Conservation (phyloP, 2,888 invertebrate genomes). For the Leucozona laternaria region DNA sequence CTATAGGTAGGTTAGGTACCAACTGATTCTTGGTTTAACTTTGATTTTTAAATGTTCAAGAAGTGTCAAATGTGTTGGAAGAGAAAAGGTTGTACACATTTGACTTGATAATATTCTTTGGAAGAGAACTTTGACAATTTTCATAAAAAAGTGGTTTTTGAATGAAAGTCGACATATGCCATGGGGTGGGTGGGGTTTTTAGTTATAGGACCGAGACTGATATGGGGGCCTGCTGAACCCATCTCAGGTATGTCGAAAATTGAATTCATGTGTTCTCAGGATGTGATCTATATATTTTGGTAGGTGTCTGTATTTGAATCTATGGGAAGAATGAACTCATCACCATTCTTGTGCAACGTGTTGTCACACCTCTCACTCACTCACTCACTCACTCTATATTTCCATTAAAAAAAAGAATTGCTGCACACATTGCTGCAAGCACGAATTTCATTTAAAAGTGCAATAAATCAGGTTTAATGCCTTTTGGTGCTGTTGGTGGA, state of each 20-base stretch:
- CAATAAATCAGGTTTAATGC: slow-evolving; percentile 75
- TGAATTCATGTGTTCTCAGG: slow-evolving; percentile 49
- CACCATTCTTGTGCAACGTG: slow-evolving; percentile 30
- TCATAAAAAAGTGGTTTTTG: slow-evolving; percentile 37
- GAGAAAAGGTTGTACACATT: background rate
- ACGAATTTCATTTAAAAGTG: slow-evolving; percentile 75
- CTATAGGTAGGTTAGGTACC: no score
- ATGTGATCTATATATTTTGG: slow-evolving; percentile 10
- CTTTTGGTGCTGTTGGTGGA: slow-evolving; percentile 40
- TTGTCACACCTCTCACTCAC: slow-evolving; percentile 56
- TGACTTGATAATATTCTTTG: slow-evolving; percentile 23
- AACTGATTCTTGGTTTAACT: slow-evolving; percentile 24
- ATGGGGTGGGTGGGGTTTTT: background rate
- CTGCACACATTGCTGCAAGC: slow-evolving; percentile 51
- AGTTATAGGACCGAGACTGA: background rate
- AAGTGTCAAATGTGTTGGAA: background rate
- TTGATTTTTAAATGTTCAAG: slow-evolving; percentile 56
- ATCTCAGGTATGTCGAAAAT: slow-evolving; percentile 19
- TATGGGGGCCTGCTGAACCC: background rate
- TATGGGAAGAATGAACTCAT: slow-evolving; percentile 50
- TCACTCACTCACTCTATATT: slow-evolving; percentile 9
- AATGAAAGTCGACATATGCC: slow-evolving; percentile 25
- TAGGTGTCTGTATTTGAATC: background rate
- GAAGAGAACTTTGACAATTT: slow-evolving; percentile 53
- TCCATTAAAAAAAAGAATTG: slow-evolving; percentile 18